Percentiles rank a stretch among this genome's conserved stretches.
Evolutionary conservation across 2,113 vertebrate species (phyloP).

Genomic region (Gallinago jamesoni): DNA sequence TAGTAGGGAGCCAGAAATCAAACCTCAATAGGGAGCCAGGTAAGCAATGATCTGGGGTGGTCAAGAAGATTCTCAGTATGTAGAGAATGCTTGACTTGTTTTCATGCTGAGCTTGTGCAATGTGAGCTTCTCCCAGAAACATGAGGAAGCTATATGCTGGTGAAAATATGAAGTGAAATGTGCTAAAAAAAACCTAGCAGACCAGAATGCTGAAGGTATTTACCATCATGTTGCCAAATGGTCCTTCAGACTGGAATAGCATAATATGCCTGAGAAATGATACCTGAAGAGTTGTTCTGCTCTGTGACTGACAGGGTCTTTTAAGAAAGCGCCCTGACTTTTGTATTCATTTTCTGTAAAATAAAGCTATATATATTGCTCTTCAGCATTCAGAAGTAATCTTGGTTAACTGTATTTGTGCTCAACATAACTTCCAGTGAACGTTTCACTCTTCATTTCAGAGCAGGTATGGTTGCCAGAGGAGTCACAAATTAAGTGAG

Average conservation of each 20-base stretch:
- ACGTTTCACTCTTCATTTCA: background rate
- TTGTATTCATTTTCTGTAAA: background rate
- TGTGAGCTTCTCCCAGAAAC: background rate
- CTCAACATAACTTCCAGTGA: background rate
- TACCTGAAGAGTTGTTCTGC: background rate
- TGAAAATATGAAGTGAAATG: background rate
- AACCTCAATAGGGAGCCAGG: background rate
- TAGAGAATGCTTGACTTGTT: background rate
- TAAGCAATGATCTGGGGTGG: background rate
- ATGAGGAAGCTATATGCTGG: accelerated
- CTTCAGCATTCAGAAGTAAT: background rate
- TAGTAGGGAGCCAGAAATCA: background rate
- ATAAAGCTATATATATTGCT: background rate
- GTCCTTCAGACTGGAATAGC: background rate
- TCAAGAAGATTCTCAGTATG: background rate
- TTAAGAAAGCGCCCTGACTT: background rate
- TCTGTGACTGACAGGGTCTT: background rate
- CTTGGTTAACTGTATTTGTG: background rate
- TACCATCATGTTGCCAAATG: background rate
- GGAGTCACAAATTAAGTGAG: background rate
- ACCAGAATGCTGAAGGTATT: background rate
- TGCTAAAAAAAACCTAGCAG: background rate
- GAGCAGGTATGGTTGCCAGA: background rate
- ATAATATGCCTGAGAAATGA: background rate
- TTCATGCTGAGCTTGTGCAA: background rate